Conservation (phyloP, 2,888 invertebrate genomes). For the Hymenopus coronatus region DNA sequence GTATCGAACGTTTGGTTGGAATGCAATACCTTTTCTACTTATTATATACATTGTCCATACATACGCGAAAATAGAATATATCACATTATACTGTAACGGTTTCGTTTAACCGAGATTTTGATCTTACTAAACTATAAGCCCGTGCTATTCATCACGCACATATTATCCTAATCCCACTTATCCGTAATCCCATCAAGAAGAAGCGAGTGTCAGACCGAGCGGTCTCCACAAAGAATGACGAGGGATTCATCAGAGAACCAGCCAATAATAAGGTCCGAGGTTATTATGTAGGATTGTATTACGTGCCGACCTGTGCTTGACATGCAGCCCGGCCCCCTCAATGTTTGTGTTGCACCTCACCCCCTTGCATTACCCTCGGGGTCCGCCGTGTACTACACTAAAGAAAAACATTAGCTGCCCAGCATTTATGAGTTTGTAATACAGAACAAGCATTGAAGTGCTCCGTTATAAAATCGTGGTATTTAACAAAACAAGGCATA, state of each 20-base stretch:
- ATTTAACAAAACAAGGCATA: no score
- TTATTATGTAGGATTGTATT: slow-evolving; percentile 25
- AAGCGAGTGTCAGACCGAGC: background rate
- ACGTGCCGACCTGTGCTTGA: slow-evolving; percentile 14
- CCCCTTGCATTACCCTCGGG: background rate
- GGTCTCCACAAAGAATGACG: background rate
- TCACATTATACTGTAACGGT: background rate
- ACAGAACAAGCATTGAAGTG: no score
- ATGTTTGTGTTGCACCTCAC: background rate
- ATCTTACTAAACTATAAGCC: background rate
- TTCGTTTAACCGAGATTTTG: background rate
- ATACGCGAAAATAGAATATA: background rate
- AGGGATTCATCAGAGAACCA: background rate
- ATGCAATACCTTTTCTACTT: no score
- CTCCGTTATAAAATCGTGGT: no score
- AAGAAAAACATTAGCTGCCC: background rate
- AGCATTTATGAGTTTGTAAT: no score
- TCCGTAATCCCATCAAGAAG: background rate
- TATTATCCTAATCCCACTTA: background rate
- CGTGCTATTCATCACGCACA: background rate
- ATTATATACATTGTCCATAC: no score
- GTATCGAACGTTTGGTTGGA: no score
- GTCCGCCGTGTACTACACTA: background rate
- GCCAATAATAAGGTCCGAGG: slow-evolving; percentile 20
- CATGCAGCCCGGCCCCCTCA: slow-evolving; percentile 2